phyloP scores from a whole-genome alignment of 2,797 vertebrate species.

The Myotis vivesi region DNA sequence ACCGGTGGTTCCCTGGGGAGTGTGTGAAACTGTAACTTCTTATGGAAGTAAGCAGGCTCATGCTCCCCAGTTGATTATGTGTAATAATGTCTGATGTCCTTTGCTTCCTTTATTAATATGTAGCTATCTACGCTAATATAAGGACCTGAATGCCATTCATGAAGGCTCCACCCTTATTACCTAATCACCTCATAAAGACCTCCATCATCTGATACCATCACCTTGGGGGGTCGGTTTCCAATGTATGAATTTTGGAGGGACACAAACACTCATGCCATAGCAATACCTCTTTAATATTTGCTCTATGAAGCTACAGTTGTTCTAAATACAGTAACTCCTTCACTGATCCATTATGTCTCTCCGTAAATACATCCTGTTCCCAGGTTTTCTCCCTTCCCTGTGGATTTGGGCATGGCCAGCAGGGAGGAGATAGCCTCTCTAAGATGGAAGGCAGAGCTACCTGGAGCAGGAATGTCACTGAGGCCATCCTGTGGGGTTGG shows the following conservation, averaged over 20 bases:
- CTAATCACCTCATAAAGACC: not conserved
- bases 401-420: not conserved
- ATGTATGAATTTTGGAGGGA: not conserved
- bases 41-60: not conserved
- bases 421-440: not conserved
- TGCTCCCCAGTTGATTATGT: not conserved
- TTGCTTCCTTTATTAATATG: not conserved
- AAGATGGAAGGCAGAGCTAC: not conserved
- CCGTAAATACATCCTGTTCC: not conserved
- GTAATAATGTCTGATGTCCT: not conserved
- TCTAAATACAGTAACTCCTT: not conserved
- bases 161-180: not conserved
- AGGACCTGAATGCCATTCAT: not conserved
- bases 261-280: not conserved
- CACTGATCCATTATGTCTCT: not conserved
- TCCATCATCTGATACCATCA: not conserved
- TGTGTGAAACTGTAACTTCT: not conserved
- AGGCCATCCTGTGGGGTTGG: not conserved
- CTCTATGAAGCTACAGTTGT: not conserved
- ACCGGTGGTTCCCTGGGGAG: not conserved
- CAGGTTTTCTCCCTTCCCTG: not conserved
- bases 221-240: not conserved
- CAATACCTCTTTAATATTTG: not conserved
- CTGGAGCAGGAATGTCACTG: not conserved
- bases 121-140: not conserved